Evolutionary conservation across 2,888 invertebrate species (phyloP), one percentile per base, ranked within the genome.

Genomic region (Onchidella celtica): DNA sequence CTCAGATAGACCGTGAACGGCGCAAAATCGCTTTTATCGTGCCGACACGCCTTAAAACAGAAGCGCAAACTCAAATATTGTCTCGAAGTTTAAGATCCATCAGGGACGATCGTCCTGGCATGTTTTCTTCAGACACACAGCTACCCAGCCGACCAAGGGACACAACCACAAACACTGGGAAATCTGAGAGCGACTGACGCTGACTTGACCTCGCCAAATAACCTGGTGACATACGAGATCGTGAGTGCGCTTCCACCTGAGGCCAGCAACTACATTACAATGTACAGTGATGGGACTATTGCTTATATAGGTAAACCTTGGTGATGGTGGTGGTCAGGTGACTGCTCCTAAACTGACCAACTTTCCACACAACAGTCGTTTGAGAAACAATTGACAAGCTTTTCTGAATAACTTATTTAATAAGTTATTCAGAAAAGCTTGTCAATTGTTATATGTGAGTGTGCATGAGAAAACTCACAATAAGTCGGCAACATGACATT

Each of bases 201-300:
- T 6, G 83, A 85, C 32, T 32, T 83, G 55, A 83, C 82, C 4
- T 81, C 84, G 0, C 84, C 84, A 3, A 84, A 84, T 79, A 84
- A 84, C 66, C 21, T 38, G 3, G 79, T 84, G 38, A 38, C 57
- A 0, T 83, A 61, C 21, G 68, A 80, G 69, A 21, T 79, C 29
- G 74, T 82, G 1, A 9, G 34, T 2, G 81, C 79, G 1, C 9
- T 66, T 3, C 79, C 84, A 0, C 14, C 75, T 14, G 36, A 57
- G 3, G 40, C 80, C 29, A 3, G n/a, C 21, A 80, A 77, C 38
- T 83, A 83, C 73, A 34, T 83, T 17, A 55, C 69, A 0, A 65
- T 72, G 11, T 80, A 75, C 36, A 55, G 69, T 27, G 76, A 77
- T 27, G 78, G 75, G 17, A 55, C 77, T 36, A 66, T 85, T n/a